Percentiles rank a stretch among this genome's conserved stretches.
Conservation (phyloP, 2,888 invertebrate species). For the Phengaris alcon region DNA sequence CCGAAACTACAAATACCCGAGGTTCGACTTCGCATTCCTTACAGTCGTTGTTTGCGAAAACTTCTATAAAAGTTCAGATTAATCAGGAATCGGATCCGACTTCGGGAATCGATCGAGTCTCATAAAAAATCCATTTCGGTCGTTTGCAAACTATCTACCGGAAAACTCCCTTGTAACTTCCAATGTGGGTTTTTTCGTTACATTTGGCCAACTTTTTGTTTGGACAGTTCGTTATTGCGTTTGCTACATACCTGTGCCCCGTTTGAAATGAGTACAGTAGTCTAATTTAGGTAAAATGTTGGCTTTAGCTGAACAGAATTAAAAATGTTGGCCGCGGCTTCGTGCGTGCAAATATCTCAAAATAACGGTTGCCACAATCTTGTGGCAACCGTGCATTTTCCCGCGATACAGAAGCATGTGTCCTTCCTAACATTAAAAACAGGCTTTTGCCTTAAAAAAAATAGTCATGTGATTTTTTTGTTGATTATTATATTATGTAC, state of each 20-base stretch:
- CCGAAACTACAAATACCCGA: conserved; percentile 6
- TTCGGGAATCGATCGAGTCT: conserved; percentile 11
- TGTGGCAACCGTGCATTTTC: too few relatives aligned
- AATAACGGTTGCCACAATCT: too few relatives aligned
- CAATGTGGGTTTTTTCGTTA: neutral
- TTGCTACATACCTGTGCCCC: neutral
- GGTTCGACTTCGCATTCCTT: conserved; percentile 2
- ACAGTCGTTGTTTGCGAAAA: conserved; percentile 1
- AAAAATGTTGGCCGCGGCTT: too few relatives aligned
- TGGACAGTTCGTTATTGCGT: conserved; percentile 15
- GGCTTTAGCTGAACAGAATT: too few relatives aligned
- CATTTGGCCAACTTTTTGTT: neutral
- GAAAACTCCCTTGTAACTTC: neutral
- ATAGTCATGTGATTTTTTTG: too few relatives aligned
- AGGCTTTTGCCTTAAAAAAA: too few relatives aligned
- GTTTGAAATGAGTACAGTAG: neutral
- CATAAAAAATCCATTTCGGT: conserved; percentile 21
- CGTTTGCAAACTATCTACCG: conserved; percentile 11
- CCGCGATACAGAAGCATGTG: too few relatives aligned
- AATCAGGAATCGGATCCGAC: conserved; percentile 18
- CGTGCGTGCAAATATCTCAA: too few relatives aligned
- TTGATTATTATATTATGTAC: too few relatives aligned
- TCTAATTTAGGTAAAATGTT: too few relatives aligned
- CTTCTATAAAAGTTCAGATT: conserved; percentile 20
- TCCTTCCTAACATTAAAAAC: too few relatives aligned